Conservation (phyloP, 2,113 vertebrate species). For the Epinephelus cyanopodus region DNA sequence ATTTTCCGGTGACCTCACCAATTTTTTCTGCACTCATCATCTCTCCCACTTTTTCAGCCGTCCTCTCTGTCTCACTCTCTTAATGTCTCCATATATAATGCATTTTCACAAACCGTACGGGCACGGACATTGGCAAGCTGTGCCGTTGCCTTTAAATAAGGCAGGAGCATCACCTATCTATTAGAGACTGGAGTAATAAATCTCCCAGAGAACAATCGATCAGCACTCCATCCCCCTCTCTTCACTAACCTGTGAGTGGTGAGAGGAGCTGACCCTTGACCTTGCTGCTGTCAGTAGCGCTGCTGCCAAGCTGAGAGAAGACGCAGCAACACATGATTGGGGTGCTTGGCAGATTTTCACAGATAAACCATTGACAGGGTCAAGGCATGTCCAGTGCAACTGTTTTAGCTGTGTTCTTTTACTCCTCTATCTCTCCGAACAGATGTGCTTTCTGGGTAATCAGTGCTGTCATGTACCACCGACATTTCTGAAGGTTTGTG, state of each 20-base stretch:
- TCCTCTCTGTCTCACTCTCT: conserved; percentile 19
- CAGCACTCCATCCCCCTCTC: conserved; percentile 37
- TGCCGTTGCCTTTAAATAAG: conserved; percentile 52
- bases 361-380: conserved; percentile 36
- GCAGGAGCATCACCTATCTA: conserved; percentile 19
- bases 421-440: neutral
- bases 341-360: conserved; percentile 39
- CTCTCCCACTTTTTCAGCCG: neutral
- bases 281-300: conserved; percentile 47
- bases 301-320: conserved; percentile 36
- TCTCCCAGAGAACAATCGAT: conserved; percentile 62
- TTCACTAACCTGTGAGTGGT: conserved; percentile 54
- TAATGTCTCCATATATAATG: conserved; percentile 23
- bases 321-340: conserved; percentile 33
- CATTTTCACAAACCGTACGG: neutral
- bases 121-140: conserved; percentile 9
- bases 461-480: conserved; percentile 3
- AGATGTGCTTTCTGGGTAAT: conserved; percentile 15
- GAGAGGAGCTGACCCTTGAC: conserved; percentile 61
- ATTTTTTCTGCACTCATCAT: conserved; percentile 5
- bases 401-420: conserved; percentile 24
- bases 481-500: neutral
- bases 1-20: conserved; percentile 1
- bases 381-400: conserved; percentile 19
- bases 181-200: conserved; percentile 57